These are phyloP conservation scores for Rhynchonycteris naso DNA, from an alignment of 2,797 vertebrate genomes.

Conservation along the genomic window DNA sequence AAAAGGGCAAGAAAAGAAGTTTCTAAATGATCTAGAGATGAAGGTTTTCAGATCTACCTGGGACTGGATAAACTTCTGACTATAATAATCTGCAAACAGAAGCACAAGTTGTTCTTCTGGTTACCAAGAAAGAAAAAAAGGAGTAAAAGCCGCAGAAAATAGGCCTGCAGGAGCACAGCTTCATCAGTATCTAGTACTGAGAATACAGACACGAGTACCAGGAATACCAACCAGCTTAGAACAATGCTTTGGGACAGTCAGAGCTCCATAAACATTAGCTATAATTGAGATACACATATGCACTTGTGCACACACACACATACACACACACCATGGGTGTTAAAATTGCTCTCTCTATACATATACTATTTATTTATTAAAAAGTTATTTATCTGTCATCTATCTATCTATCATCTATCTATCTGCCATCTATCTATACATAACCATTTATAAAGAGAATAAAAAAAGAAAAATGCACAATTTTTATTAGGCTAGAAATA, in stretches of 20 bases:
- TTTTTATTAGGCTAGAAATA: background rate
- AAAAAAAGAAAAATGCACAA: background rate
- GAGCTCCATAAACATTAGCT: background rate
- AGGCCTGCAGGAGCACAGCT: background rate
- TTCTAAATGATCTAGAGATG: background rate
- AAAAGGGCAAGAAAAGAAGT: background rate
- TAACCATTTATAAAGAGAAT: background rate
- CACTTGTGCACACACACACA: background rate
- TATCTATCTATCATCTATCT: background rate
- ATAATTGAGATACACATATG: background rate
- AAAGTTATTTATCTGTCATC: no score
- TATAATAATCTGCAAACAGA: background rate
- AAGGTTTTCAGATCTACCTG: background rate
- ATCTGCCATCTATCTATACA: no score
- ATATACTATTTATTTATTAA: background rate
- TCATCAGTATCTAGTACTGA: background rate
- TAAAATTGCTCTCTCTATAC: background rate
- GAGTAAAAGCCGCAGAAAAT: background rate
- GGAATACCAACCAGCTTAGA: background rate
- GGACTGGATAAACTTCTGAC: background rate
- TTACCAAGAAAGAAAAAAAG: background rate
- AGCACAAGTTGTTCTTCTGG: background rate
- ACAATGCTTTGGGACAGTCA: background rate
- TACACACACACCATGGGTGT: background rate
- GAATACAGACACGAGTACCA: background rate